These are phyloP conservation scores for Urechis unicinctus DNA, from an alignment of 2,888 invertebrate species.

Conservation along the genomic window DNA sequence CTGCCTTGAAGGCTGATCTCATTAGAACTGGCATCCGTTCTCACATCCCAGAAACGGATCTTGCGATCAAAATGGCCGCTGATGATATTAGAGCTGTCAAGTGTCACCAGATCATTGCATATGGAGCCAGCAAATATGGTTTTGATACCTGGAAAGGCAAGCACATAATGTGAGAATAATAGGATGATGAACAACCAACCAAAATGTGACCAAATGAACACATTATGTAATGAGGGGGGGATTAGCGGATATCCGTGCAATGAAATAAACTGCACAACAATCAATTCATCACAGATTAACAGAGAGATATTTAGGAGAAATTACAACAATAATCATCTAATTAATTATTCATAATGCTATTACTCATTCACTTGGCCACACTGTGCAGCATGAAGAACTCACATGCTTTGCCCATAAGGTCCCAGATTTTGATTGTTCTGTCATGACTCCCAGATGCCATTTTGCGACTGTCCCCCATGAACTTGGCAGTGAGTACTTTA, in stretches of 20 bases:
- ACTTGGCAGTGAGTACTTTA: slow-evolving; percentile 87
- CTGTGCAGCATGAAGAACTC: too few species aligned
- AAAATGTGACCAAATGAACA: too few species aligned
- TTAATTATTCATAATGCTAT: too few species aligned
- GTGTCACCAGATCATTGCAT: slow-evolving; percentile 89
- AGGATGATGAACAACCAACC: too few species aligned
- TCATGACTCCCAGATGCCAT: slow-evolving; percentile 98
- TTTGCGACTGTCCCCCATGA: slow-evolving; percentile 77
- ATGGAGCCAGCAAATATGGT: slow-evolving; percentile 75
- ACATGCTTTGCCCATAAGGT: slow-evolving; percentile 85
- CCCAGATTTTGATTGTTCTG: slow-evolving; percentile 97
- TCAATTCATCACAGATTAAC: too few species aligned
- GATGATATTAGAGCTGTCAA: slow-evolving; percentile 64
- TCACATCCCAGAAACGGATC: slow-evolving; percentile 91
- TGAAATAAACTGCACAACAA: too few species aligned
- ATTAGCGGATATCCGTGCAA: too few species aligned
- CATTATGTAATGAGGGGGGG: too few species aligned
- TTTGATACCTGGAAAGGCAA: slow-evolving; percentile 37
- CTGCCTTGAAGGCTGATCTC: slow-evolving; percentile 85
- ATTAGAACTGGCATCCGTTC: slow-evolving; percentile 70
- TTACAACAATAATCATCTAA: too few species aligned
- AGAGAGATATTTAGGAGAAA: too few species aligned
- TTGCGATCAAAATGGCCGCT: slow-evolving; percentile 98
- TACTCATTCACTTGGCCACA: too few species aligned
- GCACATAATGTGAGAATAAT: background rate